Evolutionary conservation across 2,113 vertebrate genomes (phyloP), one percentile per base, ranked within the genome.

Genomic region (Plecotus auritus): DNA sequence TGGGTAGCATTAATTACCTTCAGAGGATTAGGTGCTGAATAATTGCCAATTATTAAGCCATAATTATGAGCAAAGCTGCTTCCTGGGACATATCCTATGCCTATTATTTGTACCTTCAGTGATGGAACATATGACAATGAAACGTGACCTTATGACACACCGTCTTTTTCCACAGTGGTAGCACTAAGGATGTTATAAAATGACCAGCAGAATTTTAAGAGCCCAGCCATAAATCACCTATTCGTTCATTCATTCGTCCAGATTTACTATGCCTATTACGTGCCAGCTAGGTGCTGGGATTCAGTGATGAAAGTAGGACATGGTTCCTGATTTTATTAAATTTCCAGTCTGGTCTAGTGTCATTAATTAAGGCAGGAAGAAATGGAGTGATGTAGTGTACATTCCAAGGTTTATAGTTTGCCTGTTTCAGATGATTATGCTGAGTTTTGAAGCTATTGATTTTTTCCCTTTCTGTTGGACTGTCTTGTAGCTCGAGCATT

Each of bases 1-100:
- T 82, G 59, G 30, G 35, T 77, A 37, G 56, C 66, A 83, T 10
- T 66, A 67, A 23, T 85, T 74, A 87, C 16, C 30, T 18, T 82
- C 56, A 90, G 64, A 90, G 40, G 47, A 78, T 78, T 78, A 91
- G 64, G 23, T 54, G 10, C 84, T 51, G 88, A 82, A 59, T 94
- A 80, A 88, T 89, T 66, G 14, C 67, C 94, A 64, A 88, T 92
- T 82, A 90, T 69, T 83, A 86, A 47, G 72, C 66, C 14, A 14
- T 70, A 35, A 49, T 59, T 59, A 93, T 76, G 88, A 94, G 81
- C 74, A 84, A 85, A 88, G 56, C 30, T 14, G 10, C 61, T 69
- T 56, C 49, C 45, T 64, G 72, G 64, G 40, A 30, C 18, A 49
- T 12, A 56, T 20, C 82, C 37, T 73, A 4, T 80, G 54, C 45